Evolutionary conservation across 1,140 invertebrate species (phyloP).

Genomic region (Megathymus violae): DNA sequence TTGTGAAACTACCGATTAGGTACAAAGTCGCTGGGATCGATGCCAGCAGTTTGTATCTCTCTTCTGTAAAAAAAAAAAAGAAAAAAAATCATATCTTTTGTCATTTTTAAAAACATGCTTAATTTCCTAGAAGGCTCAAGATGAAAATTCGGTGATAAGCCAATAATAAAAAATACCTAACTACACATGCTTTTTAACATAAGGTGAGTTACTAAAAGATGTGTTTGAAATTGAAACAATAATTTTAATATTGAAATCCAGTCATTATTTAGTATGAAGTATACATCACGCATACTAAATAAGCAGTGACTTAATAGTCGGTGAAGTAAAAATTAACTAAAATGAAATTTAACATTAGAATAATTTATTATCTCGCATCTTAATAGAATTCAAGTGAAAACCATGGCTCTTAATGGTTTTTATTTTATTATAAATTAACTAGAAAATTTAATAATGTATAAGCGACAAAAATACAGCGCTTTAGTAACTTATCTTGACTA

Average conservation of each 20-base stretch:
- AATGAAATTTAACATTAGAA: not conserved
- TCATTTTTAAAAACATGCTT: not conserved
- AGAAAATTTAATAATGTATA: not conserved
- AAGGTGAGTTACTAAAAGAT: not conserved
- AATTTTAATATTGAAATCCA: not conserved
- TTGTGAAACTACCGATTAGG: constrained; percentile 86
- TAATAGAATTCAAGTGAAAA: not conserved
- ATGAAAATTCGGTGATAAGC: not conserved
- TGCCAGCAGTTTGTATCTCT: constrained; percentile 88
- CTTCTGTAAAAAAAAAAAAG: constrained; percentile 85
- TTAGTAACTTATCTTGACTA: not conserved
- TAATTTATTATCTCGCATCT: not conserved
- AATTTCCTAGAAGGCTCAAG: not conserved
- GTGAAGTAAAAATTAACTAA: too few relatives aligned
- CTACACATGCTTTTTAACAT: not conserved
- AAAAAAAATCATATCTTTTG: not conserved
- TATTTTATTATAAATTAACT: not conserved
- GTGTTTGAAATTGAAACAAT: too few relatives aligned
- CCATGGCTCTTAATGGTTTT: not conserved
- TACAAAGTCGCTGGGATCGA: constrained; percentile 89
- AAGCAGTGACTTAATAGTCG: too few relatives aligned
- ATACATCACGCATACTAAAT: too few relatives aligned
- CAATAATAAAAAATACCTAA: not conserved
- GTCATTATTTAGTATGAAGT: not conserved
- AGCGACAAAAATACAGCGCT: not conserved